Base-by-base conservation (phyloP, 2,797 vertebrate species). In the Hippopotamyrus pictus region DNA sequence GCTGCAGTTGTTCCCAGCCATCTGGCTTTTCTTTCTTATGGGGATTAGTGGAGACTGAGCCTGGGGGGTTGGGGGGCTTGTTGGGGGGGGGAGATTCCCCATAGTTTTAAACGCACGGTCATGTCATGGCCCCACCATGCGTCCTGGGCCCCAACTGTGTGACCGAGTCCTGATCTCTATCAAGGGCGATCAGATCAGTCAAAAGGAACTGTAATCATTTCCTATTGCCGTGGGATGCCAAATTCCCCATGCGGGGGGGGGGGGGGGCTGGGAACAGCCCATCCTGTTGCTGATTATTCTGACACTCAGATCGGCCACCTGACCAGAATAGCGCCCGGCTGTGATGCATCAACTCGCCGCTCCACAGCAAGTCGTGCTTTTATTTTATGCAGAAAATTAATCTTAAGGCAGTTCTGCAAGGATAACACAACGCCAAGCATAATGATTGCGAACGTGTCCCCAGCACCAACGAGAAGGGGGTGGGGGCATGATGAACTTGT, bases 41-140 rank as follows among this genome's bases (percentile, higher is more conserved):
- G 94, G 95, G 97, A 97, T 97, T 97, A 97, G 92, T 91, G 50
- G 91, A 94, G 95, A 96, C 96, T 97, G 95, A 97, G 95, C 96
- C 91, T 91, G 22, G 62, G 89, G 65, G 65, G 29, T 14, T 92
- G 92, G 91, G 73, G 17, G 53, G 14, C 46, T 48, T 48, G 46
- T 48, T 9, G 9, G 0, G 48, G 8, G 11, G 50, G 50, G 19
- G 19, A 19, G 92, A 88, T 85, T 91, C 91, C 93, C 88, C 92
- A 90, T 92, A 22, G 44, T 84, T 84, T 51, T 48, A 25, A 50
- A 22, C 3, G 19, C 41, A 50, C 46, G 82, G 44, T 48, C 82
- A 46, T 84, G 82, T 84, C 82, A 84, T n/a, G 82, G 44, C n/a
- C 41, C 46, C 29, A 37, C 53, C 85, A 87, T 29, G 25, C 33